Percentiles rank a stretch among this genome's conserved stretches.
Evolutionary conservation across 2,888 invertebrate species (phyloP).

Genomic region (Orthonevra nobilis): DNA sequence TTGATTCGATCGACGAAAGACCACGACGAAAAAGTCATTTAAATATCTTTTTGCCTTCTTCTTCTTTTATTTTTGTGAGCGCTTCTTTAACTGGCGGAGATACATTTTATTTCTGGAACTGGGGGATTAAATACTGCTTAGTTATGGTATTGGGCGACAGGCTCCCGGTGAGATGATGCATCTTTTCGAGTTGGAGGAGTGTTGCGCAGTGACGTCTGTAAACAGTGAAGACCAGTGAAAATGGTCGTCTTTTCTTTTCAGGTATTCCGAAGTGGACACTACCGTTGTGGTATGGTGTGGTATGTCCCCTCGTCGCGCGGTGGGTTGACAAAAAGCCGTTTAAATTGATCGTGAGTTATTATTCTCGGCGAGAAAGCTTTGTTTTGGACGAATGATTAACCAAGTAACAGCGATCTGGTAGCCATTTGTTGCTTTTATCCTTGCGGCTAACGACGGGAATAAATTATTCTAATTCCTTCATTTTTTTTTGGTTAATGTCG

Average conservation of each 20-base stretch:
- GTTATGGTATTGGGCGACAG: slow-evolving; percentile 16
- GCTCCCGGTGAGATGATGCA: slow-evolving; percentile 23
- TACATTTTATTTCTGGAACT: slow-evolving; percentile 48
- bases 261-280: slow-evolving; percentile 50
- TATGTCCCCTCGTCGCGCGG: slow-evolving; percentile 10
- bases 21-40: slow-evolving; percentile 50
- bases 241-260: slow-evolving; percentile 36
- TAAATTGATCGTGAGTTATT: slow-evolving; percentile 70
- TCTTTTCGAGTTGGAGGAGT: slow-evolving; percentile 5
- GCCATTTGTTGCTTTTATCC: slow-evolving; percentile 21
- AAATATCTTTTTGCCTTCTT: slow-evolving; percentile 57
- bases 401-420: slow-evolving; percentile 1
- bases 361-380: slow-evolving; percentile 37
- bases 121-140: slow-evolving; percentile 46
- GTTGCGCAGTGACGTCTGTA: too few species aligned
- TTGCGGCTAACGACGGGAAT: slow-evolving; percentile 54
- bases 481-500: slow-evolving; percentile 30
- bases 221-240: background rate
- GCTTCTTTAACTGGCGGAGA: slow-evolving; percentile 7
- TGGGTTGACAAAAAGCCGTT: slow-evolving; percentile 62
- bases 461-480: slow-evolving; percentile 51
- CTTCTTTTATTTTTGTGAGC: background rate
- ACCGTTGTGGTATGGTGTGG: slow-evolving; percentile 9
- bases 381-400: slow-evolving; percentile 29
- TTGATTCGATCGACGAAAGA: slow-evolving; percentile 41